phyloP scores from a whole-genome alignment of 2,797 vertebrate species.

The Catharus ustulatus region DNA sequence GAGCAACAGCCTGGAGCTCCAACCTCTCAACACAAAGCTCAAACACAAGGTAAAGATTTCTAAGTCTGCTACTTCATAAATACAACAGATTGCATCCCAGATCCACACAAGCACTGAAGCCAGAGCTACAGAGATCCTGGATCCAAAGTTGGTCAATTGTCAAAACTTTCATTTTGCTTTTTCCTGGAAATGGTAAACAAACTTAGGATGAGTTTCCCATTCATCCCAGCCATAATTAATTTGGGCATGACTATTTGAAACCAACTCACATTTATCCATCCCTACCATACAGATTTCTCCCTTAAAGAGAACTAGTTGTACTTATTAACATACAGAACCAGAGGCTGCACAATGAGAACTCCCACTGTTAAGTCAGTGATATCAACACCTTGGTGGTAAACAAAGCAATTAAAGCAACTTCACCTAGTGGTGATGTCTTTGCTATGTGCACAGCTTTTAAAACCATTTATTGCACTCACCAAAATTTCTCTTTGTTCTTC shows the following conservation, averaged over 20 bases:
- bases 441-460: neutral
- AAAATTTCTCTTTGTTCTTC: conserved; percentile 98
- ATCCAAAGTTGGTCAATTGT: neutral
- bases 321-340: neutral
- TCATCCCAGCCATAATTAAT: neutral
- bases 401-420: neutral
- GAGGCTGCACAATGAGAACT: neutral
- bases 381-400: neutral
- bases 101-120: neutral
- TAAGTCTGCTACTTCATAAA: neutral
- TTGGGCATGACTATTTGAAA: neutral
- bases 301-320: neutral
- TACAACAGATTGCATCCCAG: neutral
- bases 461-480: conserved; percentile 81
- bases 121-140: neutral
- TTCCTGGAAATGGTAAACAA: neutral
- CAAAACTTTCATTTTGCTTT: neutral
- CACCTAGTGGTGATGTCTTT: neutral
- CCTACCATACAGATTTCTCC: neutral
- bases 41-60: neutral
- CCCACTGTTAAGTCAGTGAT: neutral
- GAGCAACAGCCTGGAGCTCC: neutral
- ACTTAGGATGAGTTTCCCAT: neutral
- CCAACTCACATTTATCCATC: neutral
- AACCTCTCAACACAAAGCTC: neutral